Evolutionary conservation across 2,888 invertebrate species (phyloP).

Genomic region (Glyphotaelius pellucidus): DNA sequence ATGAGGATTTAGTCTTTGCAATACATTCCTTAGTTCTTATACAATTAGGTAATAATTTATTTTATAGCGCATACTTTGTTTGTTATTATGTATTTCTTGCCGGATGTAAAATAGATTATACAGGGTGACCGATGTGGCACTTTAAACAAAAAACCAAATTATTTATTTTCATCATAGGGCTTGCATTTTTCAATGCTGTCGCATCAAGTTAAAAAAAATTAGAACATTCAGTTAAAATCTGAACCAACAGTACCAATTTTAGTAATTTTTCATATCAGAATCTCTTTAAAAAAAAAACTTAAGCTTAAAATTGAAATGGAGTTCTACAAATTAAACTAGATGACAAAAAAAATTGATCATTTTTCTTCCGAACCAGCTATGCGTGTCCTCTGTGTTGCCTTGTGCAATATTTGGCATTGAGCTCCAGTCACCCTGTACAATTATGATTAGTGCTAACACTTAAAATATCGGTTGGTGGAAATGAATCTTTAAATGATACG

Average conservation of each 20-base stretch:
- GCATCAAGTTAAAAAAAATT: too few relatives aligned
- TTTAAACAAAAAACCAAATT: not conserved
- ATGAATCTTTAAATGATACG: not conserved
- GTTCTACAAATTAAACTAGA: too few relatives aligned
- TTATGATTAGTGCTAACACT: not conserved
- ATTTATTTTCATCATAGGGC: not conserved
- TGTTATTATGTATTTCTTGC: not conserved
- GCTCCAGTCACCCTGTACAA: not conserved
- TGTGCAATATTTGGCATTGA: not conserved
- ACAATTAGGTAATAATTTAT: constrained; percentile 10
- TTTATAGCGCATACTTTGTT: not conserved
- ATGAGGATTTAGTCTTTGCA: not conserved
- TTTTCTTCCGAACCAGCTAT: not conserved
- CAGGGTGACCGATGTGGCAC: not conserved
- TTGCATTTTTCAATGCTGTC: too few relatives aligned
- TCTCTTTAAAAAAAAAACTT: too few relatives aligned
- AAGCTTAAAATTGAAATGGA: too few relatives aligned
- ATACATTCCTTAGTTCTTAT: constrained; percentile 39
- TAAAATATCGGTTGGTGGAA: not conserved
- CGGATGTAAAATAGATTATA: not conserved
- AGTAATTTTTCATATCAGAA: too few relatives aligned
- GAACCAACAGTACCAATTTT: too few relatives aligned
- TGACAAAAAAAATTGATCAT: not conserved
- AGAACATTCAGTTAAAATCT: too few relatives aligned
- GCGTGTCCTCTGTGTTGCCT: not conserved